phyloP scores from a whole-genome alignment of 2,113 vertebrate genomes.

The Rostratula benghalensis region DNA sequence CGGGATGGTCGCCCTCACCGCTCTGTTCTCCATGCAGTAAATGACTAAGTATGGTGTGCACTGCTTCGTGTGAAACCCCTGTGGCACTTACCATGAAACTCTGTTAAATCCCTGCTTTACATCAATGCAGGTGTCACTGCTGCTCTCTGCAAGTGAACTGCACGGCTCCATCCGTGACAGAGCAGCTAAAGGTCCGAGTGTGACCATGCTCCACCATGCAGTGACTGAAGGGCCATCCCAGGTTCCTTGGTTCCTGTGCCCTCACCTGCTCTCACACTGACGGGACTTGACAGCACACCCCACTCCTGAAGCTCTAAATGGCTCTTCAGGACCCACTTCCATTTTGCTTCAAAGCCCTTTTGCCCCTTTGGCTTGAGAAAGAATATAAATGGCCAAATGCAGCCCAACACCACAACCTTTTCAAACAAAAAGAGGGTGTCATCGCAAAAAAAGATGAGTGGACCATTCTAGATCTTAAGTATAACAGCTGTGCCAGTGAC shows the following conservation, averaged over 20 bases:
- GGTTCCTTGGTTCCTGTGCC: too few relatives aligned
- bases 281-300: fast-evolving
- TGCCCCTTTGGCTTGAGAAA: neutral
- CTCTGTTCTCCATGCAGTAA: neutral
- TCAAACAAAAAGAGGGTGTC: neutral
- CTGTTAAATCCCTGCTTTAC: neutral
- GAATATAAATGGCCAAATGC: neutral
- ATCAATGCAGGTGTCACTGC: neutral
- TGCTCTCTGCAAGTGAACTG: neutral
- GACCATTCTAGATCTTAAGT: neutral
- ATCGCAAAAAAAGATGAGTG: neutral
- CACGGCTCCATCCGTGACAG: neutral
- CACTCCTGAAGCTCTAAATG: fast-evolving
- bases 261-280: too few relatives aligned
- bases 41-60: neutral
- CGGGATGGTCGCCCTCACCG: neutral
- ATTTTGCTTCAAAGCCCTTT: neutral
- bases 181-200: fast-evolving
- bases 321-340: too few relatives aligned
- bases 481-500: neutral
- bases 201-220: neutral
- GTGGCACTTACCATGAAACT: neutral
- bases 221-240: fast-evolving
- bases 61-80: neutral
- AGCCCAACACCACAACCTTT: neutral